Conservation (phyloP, 2,113 vertebrate genomes). For the Cololabis saira region DNA sequence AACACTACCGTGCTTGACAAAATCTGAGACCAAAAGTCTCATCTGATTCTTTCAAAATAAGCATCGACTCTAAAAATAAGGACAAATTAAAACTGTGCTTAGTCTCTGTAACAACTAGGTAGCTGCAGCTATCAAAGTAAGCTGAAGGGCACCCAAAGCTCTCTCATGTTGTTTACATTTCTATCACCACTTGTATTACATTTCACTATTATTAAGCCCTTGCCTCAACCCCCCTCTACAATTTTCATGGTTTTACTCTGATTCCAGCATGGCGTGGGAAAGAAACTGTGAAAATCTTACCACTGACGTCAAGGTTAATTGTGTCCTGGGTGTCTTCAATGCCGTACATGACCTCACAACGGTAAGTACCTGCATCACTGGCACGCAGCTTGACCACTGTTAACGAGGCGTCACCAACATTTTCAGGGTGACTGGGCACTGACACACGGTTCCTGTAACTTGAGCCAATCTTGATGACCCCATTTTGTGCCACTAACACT, state of each 20-base stretch:
- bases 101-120: conserved; percentile 52
- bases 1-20: too few species aligned
- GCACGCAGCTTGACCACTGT: conserved; percentile 90
- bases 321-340: conserved; percentile 92
- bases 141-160: conserved; percentile 30
- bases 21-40: conserved; percentile 8
- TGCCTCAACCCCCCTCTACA: conserved; percentile 21
- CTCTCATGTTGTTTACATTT: conserved; percentile 48
- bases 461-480: conserved; percentile 90
- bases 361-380: conserved; percentile 92
- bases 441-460: conserved; percentile 90
- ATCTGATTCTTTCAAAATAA: conserved; percentile 16
- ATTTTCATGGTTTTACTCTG: conserved; percentile 10
- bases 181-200: conserved; percentile 45
- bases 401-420: conserved; percentile 89
- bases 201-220: conserved; percentile 54
- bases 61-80: conserved; percentile 46
- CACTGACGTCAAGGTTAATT: conserved; percentile 86
- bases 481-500: conserved; percentile 92
- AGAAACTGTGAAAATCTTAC: conserved; percentile 77
- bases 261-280: conserved; percentile 18
- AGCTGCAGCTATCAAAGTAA: conserved; percentile 53
- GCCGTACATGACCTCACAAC: conserved; percentile 94
- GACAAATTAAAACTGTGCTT: conserved; percentile 46
- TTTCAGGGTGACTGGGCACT: conserved; percentile 88